Evolutionary conservation across 2,113 vertebrate species (phyloP).

Genomic region (Grallaria varia): DNA sequence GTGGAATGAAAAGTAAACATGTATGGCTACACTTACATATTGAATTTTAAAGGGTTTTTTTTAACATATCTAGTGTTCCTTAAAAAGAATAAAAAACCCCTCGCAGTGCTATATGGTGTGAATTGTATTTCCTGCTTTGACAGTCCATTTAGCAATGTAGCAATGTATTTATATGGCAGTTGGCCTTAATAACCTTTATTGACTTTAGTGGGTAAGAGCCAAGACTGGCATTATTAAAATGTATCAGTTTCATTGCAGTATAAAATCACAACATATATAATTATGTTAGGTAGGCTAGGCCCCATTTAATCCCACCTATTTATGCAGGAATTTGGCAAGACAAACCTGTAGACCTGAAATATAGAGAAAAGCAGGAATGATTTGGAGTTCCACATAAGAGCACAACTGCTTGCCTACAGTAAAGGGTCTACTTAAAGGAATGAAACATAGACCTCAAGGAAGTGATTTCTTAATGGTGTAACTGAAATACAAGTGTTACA

Average conservation of each 20-base stretch:
- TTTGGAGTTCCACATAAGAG: slow-evolving; percentile 8
- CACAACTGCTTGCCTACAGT: neutral
- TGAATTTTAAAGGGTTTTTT: neutral
- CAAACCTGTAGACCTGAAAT: neutral
- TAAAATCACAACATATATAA: slow-evolving; percentile 85
- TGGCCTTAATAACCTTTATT: slow-evolving; percentile 94
- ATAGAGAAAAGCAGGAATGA: neutral
- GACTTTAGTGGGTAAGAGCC: slow-evolving; percentile 86
- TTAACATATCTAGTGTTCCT: neutral
- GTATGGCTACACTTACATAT: neutral
- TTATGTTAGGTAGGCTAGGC: slow-evolving; percentile 84
- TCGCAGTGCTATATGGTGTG: neutral
- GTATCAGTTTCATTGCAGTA: slow-evolving; percentile 88
- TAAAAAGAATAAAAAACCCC: neutral
- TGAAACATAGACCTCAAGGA: neutral
- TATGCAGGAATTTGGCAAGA: slow-evolving; percentile 75
- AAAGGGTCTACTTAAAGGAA: slow-evolving; percentile 30
- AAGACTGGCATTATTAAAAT: slow-evolving; percentile 93
- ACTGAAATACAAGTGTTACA: neutral
- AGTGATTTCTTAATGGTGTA: neutral
- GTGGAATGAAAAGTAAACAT: neutral
- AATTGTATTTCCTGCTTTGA: slow-evolving; percentile 77
- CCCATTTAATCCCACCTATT: slow-evolving; percentile 85
- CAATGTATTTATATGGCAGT: slow-evolving; percentile 84
- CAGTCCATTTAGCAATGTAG: slow-evolving; percentile 80